Percentiles rank a stretch among this genome's conserved stretches.
These are phyloP conservation scores for Zosterops japonicus DNA, from an alignment of 2,113 vertebrate genomes.

Conservation along the genomic window DNA sequence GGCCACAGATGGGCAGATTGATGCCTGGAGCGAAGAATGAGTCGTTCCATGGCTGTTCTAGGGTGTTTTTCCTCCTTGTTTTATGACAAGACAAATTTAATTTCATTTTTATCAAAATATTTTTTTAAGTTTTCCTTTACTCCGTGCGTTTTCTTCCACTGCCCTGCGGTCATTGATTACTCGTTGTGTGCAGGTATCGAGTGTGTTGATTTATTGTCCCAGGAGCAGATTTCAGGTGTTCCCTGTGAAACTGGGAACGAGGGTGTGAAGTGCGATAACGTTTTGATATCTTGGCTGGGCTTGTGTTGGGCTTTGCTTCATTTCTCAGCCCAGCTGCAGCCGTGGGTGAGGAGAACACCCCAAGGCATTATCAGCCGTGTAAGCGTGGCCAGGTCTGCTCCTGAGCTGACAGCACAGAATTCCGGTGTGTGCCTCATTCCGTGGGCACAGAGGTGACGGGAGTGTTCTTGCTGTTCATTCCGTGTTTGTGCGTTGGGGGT, in stretches of 20 bases:
- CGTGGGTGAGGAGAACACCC: background rate
- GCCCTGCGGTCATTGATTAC: fast-evolving
- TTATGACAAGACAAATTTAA: background rate
- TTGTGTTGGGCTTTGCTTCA: fast-evolving
- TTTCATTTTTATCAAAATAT: background rate
- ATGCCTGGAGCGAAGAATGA: background rate
- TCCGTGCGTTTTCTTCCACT: fast-evolving
- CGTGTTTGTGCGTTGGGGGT: fast-evolving
- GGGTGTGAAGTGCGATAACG: fast-evolving
- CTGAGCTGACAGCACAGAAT: background rate
- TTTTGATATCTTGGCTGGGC: fast-evolving
- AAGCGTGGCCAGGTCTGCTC: background rate
- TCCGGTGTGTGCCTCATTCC: fast-evolving
- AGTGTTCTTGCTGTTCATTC: background rate
- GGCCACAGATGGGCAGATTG: fast-evolving
- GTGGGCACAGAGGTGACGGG: background rate
- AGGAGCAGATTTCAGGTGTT: fast-evolving
- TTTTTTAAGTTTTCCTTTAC: fast-evolving
- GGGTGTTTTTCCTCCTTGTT: fast-evolving
- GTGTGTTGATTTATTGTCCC: fast-evolving
- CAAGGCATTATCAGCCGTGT: fast-evolving
- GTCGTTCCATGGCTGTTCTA: fast-evolving
- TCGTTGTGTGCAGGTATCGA: fast-evolving
- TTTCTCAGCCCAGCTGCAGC: background rate
- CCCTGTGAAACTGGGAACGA: fast-evolving